A percentile compares a stretch with the other conserved stretches of the same genome.
Evolutionary conservation across 2,797 vertebrate genomes (phyloP).

Genomic region (Cuculus canorus): DNA sequence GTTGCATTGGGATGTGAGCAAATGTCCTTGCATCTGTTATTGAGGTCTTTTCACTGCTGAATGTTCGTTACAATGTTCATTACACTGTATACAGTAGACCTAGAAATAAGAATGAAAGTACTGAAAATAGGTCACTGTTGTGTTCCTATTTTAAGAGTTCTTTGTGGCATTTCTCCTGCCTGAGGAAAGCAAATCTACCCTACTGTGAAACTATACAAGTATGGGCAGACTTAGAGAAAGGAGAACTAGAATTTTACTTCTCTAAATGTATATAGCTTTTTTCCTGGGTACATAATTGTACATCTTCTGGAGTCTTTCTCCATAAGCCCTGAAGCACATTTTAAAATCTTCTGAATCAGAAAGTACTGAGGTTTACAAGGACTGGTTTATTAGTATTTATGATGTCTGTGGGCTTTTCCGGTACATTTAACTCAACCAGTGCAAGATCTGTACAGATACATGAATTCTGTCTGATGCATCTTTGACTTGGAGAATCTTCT

Average conservation of each 20-base stretch:
- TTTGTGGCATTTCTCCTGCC: not conserved
- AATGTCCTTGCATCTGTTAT: not conserved
- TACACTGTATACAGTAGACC: not conserved
- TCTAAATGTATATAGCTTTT: not conserved
- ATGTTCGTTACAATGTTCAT: constrained; percentile 21
- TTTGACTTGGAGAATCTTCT: not conserved
- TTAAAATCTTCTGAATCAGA: not conserved
- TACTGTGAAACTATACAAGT: not conserved
- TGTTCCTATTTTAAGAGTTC: not conserved
- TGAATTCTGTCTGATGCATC: not conserved
- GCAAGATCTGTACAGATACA: not conserved
- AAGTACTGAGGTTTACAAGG: not conserved
- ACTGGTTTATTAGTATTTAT: not conserved
- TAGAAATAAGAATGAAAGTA: constrained; percentile 13
- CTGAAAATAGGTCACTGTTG: constrained; percentile 11
- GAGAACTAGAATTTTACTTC: not conserved
- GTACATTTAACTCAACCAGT: not conserved
- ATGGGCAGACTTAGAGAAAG: not conserved
- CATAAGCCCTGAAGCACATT: not conserved
- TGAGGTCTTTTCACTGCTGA: not conserved
- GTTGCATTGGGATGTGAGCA: not conserved
- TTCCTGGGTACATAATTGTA: not conserved
- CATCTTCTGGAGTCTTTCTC: not conserved
- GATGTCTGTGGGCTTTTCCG: not conserved
- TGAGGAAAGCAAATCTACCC: constrained; percentile 13